phyloP scores from a whole-genome alignment of 2,113 vertebrate genomes.

The Montifringilla adamsi region DNA sequence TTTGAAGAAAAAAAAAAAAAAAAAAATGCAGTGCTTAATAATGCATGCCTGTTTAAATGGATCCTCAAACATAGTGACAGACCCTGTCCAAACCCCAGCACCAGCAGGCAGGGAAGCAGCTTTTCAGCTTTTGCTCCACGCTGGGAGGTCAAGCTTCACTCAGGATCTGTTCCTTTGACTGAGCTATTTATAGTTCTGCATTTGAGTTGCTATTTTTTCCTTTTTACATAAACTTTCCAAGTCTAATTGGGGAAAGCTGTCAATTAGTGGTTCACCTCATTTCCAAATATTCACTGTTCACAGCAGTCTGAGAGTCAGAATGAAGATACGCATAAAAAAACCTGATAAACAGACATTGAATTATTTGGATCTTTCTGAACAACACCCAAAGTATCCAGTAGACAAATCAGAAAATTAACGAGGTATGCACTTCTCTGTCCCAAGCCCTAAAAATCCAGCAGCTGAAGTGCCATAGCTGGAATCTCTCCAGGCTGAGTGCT shows the following conservation, averaged over 20 bases:
- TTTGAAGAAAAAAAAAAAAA: background rate
- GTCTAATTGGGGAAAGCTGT: background rate
- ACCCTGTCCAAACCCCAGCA: background rate
- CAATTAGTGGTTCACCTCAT: background rate
- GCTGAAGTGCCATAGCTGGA: background rate
- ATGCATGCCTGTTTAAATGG: background rate
- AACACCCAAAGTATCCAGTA: background rate
- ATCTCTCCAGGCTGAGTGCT: background rate
- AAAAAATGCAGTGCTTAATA: background rate
- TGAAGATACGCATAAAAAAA: background rate
- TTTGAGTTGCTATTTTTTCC: background rate
- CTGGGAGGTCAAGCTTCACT: background rate
- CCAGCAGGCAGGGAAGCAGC: background rate
- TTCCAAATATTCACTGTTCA: background rate
- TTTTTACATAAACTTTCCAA: background rate
- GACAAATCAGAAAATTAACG: background rate
- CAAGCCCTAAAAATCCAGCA: background rate
- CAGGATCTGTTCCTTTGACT: background rate
- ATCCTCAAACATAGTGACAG: background rate
- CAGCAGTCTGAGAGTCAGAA: background rate
- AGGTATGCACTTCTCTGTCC: background rate
- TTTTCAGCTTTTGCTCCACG: background rate
- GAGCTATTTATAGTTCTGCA: background rate
- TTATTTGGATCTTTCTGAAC: background rate
- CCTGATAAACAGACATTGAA: background rate